Evolutionary conservation across 2,888 invertebrate species (phyloP), one percentile per base, ranked within the genome.

Genomic region (Chironomus tentans): DNA sequence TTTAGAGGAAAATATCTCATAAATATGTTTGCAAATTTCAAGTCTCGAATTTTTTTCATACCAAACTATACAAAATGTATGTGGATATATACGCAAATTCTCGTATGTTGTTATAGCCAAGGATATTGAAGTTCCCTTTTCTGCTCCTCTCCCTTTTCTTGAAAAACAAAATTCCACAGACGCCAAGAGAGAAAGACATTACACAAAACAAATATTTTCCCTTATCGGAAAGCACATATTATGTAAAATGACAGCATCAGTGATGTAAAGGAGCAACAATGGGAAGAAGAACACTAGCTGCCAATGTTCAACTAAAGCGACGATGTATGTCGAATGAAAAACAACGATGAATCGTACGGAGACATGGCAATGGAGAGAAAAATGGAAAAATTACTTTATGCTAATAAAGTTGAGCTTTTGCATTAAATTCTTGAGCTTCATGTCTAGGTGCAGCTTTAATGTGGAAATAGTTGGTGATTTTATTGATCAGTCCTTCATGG

Each of bases 161-260:
- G 38, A 38, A 38, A 38, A 38, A 38, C 38, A 70, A 70, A 50
- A 46, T 70, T 22, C 70, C 46, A 70, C 28, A 47, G 24, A 70
- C 7, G 70, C 21, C 47, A 47, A 70, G 24, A 18, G 46, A 50
- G 46, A 70, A 22, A 72, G 72, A 72, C 72, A 72, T 72, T 72
- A 72, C 72, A 72, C 38, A 72, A 72, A 72, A 61, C 72, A 72
- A 72, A 72, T 61, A 72, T 62, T 62, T 62, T 62, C 62, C 50
- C 62, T 62, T 62, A 62, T 62, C 62, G 62, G 18, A 62, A 22
- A 62, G 62, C 62, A 62, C 62, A 62, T 62, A 62, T 62, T 62
- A 62, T 62, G 62, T 22, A 62, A 62, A 62, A 62, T 62, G 62
- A 62, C 62, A 62, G 62, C 62, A 50, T 50, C 50, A 50, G 50